Percentiles rank a stretch among this genome's conserved stretches.
These are phyloP conservation scores for Leptopilina clavipes DNA, from an alignment of 1,140 invertebrate genomes.

Conservation along the genomic window DNA sequence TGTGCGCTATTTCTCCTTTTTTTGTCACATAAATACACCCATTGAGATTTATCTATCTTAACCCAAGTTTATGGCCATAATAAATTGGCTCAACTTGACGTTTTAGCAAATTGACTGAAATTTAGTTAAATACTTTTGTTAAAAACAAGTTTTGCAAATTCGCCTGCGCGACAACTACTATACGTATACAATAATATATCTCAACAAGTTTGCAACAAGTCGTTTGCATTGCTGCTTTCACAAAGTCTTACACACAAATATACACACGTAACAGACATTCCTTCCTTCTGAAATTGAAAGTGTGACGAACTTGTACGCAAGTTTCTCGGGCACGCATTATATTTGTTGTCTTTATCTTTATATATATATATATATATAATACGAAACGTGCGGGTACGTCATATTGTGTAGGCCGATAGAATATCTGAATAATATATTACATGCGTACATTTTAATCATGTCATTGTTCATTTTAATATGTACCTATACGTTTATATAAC, in stretches of 20 bases:
- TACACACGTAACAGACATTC: conserved; percentile 1
- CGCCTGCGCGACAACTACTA: neutral
- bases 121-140: no score
- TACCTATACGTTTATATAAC: neutral
- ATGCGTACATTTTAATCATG: neutral
- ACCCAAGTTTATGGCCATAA: no score
- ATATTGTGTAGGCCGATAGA: conserved; percentile 11
- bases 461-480: neutral
- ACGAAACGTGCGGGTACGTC: neutral
- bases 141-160: neutral
- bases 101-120: no score
- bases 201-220: neutral
- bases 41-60: no score
- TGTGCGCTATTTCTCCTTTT: no score
- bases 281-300: conserved; percentile 8
- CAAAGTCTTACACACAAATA: neutral
- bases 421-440: neutral
- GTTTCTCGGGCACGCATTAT: neutral
- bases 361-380: no score
- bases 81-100: no score
- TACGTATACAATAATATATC: neutral
- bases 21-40: no score
- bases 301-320: conserved; percentile 17
- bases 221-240: conserved; percentile 16
- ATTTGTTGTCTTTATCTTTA: no score